Evolutionary conservation across 2,888 invertebrate species (phyloP).

Genomic region (Halocaridina rubra): DNA sequence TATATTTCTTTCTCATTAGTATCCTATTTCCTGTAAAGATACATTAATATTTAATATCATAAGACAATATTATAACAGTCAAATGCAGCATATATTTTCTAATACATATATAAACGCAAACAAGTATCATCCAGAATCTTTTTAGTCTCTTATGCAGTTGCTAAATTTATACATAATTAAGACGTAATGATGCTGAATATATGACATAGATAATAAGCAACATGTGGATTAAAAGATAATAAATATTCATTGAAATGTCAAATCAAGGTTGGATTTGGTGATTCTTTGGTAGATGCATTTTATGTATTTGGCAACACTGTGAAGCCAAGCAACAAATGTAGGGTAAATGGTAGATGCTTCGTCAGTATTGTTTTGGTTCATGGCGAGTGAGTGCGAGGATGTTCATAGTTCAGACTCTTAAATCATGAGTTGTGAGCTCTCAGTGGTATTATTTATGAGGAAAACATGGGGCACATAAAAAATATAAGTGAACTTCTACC

Average conservation of each 20-base stretch:
- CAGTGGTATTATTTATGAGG: background rate
- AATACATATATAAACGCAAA: no score
- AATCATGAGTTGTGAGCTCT: constrained; percentile 22
- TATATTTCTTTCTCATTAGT: no score
- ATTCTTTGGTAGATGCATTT: background rate
- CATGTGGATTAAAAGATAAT: background rate
- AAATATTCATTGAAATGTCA: background rate
- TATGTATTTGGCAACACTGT: background rate
- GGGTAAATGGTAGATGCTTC: background rate
- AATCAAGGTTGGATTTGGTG: background rate
- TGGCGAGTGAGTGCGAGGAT: background rate
- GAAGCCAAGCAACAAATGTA: background rate
- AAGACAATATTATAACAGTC: no score
- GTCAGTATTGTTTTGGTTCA: background rate
- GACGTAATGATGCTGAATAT: no score
- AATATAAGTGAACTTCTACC: constrained; percentile 61
- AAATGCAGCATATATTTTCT: no score
- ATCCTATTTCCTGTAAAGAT: no score
- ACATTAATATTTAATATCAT: no score
- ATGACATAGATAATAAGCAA: background rate
- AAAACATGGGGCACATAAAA: constrained; percentile 48
- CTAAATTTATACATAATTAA: no score
- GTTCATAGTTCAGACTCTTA: background rate
- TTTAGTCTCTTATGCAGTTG: no score
- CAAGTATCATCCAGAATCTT: no score